Percentiles rank a stretch among this genome's conserved stretches.
These are phyloP conservation scores for Eupithecia abbreviata DNA, from an alignment of 2,888 invertebrate species.

Conservation along the genomic window DNA sequence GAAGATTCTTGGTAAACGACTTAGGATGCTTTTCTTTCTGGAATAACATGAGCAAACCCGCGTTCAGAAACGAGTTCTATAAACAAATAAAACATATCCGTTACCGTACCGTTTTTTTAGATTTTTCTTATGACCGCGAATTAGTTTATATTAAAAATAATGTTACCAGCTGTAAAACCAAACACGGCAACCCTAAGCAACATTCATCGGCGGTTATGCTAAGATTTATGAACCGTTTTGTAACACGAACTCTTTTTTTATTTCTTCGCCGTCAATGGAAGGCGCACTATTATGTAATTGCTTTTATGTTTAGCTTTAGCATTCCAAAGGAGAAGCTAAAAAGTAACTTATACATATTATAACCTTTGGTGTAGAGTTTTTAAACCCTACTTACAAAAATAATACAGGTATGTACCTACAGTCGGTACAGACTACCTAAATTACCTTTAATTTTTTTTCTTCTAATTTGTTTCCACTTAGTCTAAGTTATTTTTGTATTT, in stretches of 20 bases:
- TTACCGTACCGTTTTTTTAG: not conserved
- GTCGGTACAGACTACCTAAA: no score
- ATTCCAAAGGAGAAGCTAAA: slow-evolving; percentile 26
- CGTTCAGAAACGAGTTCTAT: not conserved
- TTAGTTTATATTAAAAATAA: not conserved
- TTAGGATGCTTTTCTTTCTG: not conserved
- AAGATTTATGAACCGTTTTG: slow-evolving; percentile 64
- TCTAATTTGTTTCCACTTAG: no score
- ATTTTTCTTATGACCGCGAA: not conserved
- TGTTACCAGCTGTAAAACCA: not conserved
- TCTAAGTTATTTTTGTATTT: no score
- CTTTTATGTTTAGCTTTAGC: slow-evolving; percentile 35
- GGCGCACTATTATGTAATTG: slow-evolving; percentile 45
- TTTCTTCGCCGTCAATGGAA: slow-evolving; percentile 53
- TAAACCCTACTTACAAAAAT: not conserved
- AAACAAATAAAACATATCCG: not conserved
- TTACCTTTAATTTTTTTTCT: no score
- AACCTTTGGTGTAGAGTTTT: not conserved
- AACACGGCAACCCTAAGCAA: slow-evolving; percentile 35
- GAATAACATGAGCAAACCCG: not conserved
- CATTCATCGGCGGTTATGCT: slow-evolving; percentile 51
- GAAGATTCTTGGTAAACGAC: not conserved
- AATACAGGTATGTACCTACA: not conserved
- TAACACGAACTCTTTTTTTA: slow-evolving; percentile 56
- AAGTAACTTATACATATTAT: not conserved